Base-by-base conservation (phyloP, 2,797 vertebrate species). In the Micromesistius poutassou region DNA sequence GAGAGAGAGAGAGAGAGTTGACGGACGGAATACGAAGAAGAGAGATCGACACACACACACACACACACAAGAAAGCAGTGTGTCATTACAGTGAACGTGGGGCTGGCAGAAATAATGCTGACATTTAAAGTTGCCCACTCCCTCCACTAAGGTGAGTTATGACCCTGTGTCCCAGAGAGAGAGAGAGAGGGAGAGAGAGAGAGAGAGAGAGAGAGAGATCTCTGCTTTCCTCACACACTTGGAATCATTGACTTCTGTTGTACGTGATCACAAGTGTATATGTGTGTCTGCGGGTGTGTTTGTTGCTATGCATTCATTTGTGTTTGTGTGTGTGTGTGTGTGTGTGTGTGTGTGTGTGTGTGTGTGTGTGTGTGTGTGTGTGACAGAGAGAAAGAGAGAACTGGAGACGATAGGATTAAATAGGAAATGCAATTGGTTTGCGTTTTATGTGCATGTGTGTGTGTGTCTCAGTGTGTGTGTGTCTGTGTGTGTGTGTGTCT, bases 31-130 rank as follows among this genome's bases (percentile, higher is more conserved):
- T 76, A 77, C 80, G 80, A 84, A 46, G 66, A 83, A 80, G 13
- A 46, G 80, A 79, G 84, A 46, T 6, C 42, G 74, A 80, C 76
- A 81, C 83, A 75, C 73, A 79, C 84, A 75, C 73, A 80, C 76
- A 81, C 83, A 75, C 73, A 79, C 84, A 86, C 31, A 66, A 84
- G 82, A 84, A 83, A 86, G 79, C 77, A 16, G 42, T 74, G 84
- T 76, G 84, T 91, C 88, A 88, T 88, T 89, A 84, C 80, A 79
- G 80, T 82, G 85, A 88, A 85, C 84, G 81, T 84, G 83, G 80
- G 70, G 87, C 84, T 88, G 88, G 91, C 91, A 90, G 85, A 85
- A 90, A 91, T 86, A 90, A 78, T 92, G 92, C 92, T 92, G 93
- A 93, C 89, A 79, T 90, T 91, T 78, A 62, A 62, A 62, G 55